These are phyloP conservation scores for Aspidoscelis tigris DNA, from an alignment of 2,113 vertebrate genomes.

Conservation along the genomic window DNA sequence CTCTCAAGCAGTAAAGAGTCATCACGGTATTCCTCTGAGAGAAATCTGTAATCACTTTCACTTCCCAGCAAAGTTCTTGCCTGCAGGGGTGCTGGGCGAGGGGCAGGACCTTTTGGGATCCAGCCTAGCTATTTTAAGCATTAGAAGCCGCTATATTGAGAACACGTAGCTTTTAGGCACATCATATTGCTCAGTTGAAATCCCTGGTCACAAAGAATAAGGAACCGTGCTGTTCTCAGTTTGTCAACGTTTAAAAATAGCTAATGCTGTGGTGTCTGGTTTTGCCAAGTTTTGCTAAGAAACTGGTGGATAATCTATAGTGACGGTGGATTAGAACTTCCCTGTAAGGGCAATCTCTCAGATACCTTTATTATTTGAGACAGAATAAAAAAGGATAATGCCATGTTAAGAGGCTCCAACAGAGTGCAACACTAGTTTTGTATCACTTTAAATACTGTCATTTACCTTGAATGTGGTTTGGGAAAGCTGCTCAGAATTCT, in stretches of 20 bases:
- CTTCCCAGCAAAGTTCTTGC: neutral
- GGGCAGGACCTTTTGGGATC: neutral
- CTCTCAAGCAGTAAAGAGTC: too few relatives aligned
- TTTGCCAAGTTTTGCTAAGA: too few relatives aligned
- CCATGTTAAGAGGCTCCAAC: neutral
- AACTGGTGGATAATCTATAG: too few relatives aligned
- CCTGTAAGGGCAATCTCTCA: neutral
- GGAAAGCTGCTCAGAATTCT: neutral
- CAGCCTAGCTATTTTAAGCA: neutral
- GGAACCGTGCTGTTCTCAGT: neutral
- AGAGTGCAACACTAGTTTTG: neutral
- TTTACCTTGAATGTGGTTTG: neutral
- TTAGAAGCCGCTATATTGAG: neutral
- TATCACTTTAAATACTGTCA: neutral
- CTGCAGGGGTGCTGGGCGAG: neutral
- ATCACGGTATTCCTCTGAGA: too few relatives aligned
- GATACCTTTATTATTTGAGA: neutral
- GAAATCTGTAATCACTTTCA: neutral
- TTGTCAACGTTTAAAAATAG: neutral
- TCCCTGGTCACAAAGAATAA: neutral
- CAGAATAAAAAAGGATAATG: neutral
- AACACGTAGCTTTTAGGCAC: neutral
- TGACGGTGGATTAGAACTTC: too few relatives aligned
- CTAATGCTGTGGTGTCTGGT: neutral
- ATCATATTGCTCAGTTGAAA: neutral